These are phyloP conservation scores for Zaprionus gabonicus DNA, from an alignment of 1,140 invertebrate species.

Conservation along the genomic window DNA sequence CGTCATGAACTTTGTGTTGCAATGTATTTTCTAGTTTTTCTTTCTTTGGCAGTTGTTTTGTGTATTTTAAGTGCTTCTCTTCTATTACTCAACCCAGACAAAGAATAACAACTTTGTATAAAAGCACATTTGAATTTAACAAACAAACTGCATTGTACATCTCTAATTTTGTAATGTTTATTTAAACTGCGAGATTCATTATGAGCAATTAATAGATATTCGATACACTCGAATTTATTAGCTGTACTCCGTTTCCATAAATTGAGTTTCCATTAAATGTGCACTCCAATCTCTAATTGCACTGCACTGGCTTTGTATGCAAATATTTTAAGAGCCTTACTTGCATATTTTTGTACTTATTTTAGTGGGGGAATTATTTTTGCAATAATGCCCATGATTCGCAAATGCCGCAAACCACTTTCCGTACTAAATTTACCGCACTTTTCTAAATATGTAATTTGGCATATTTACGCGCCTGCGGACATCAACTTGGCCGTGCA, in stretches of 20 bases:
- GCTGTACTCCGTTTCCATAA: neutral
- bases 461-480: conserved; percentile 53
- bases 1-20: no score
- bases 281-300: neutral
- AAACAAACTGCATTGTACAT: neutral
- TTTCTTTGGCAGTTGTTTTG: no score
- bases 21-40: no score
- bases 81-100: no score
- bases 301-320: neutral
- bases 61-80: no score
- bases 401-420: conserved; percentile 18
- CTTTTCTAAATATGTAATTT: conserved; percentile 33
- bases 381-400: neutral
- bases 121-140: neutral
- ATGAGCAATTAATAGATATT: neutral
- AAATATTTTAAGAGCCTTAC: conserved; percentile 1
- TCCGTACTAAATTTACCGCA: conserved; percentile 21
- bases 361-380: neutral
- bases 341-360: neutral
- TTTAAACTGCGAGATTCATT: neutral
- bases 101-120: neutral
- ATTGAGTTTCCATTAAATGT: neutral
- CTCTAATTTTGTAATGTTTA: neutral
- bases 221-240: neutral
- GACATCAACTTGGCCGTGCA: conserved; percentile 41